Evolutionary conservation across 1,140 invertebrate genomes (phyloP), one percentile per base, ranked within the genome.

Genomic region (Halictus rubicundus): DNA sequence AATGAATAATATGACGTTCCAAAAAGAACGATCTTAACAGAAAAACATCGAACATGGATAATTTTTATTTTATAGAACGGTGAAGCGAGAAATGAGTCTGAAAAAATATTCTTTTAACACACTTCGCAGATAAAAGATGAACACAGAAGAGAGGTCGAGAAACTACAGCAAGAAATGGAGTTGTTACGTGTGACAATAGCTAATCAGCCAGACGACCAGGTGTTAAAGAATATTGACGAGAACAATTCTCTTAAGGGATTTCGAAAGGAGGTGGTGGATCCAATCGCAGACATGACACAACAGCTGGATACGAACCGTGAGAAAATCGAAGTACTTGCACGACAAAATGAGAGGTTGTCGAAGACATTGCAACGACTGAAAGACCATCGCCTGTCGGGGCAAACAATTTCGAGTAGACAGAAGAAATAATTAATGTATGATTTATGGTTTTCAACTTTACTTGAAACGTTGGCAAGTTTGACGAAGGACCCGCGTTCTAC

Each of bases 271-370:
- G 54, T 0, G 2, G 9, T 57, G 9, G 81, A 85, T 68, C 66
- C 77, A 32, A 69, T 77, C 12, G 64, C 60, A 27, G 73, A 80
- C 39, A 81, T 81, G 83, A 80, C 77, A 0, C 84, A 54, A 54
- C 84, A 85, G 9, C 19, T 85, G 59, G 80, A 81, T 52, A 52
- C 64, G n/a, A 87, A 87, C 69, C 81, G 76, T n/a, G 68, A 78
- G 54, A 79, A 80, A 54, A 88, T 88, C 65, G 79, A 82, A 60
- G 10, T 60, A 32, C 82, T 78, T n/a, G 12, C 54, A 19, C 60
- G 81, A 25, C 77, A 80, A 61, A 88, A 88, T 54, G 86, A 88
- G 16, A 75, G 84, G 46, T 70, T 88, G 60, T 88, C 87, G 74
- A 81, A 80, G 65, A 88, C 86, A 32, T 71, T 85, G 60, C 68